phyloP scores from a whole-genome alignment of 2,888 invertebrate genomes.

The Microchrysa polita region DNA sequence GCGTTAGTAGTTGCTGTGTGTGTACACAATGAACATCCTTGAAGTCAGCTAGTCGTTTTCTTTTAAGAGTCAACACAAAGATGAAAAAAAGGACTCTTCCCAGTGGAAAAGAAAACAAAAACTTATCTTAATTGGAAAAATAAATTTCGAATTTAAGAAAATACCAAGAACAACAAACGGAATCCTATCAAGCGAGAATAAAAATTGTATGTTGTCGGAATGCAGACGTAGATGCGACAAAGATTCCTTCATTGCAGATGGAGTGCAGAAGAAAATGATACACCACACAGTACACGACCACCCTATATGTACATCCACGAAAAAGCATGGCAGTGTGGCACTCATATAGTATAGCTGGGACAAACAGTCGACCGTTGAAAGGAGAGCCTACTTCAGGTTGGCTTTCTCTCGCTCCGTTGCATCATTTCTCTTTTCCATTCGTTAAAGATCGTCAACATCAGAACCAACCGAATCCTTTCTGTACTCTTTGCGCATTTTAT shows the following conservation, averaged over 20 bases:
- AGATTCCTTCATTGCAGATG: constrained; percentile 33
- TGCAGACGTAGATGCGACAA: constrained; percentile 35
- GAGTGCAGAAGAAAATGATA: no score
- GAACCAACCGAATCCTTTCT: neutral
- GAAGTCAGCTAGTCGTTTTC: no score
- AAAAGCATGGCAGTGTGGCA: no score
- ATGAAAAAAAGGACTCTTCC: neutral
- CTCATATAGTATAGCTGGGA: no score
- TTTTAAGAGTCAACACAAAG: neutral
- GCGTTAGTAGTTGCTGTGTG: no score
- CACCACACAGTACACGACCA: no score
- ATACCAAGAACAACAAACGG: neutral
- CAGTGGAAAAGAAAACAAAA: neutral
- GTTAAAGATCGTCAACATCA: neutral
- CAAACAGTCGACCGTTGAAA: no score
- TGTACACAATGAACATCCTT: no score
- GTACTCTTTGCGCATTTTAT: neutral
- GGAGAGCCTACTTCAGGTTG: neutral
- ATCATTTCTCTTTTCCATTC: constrained; percentile 16
- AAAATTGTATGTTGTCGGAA: constrained; percentile 25
- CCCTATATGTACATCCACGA: no score
- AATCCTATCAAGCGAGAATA: neutral
- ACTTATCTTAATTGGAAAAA: neutral
- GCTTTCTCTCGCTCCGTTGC: neutral
- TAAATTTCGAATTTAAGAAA: neutral